Conservation (phyloP, 2,113 vertebrate species). For the Pyxicephalus adspersus region DNA sequence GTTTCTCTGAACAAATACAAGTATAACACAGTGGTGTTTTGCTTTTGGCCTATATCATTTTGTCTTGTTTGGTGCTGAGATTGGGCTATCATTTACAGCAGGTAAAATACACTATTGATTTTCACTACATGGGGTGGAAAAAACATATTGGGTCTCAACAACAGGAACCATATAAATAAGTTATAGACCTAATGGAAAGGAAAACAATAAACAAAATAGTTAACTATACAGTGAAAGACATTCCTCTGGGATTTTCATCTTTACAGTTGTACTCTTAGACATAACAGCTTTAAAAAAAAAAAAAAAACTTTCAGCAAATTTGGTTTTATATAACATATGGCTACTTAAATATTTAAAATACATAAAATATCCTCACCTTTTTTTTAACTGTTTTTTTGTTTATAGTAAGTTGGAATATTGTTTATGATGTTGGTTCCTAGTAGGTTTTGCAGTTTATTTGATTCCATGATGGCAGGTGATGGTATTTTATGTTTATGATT, state of each 20-base stretch:
- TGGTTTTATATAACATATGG: no score
- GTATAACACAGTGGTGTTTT: slow-evolving; percentile 36
- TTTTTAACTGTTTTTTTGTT: no score
- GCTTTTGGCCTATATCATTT: slow-evolving; percentile 50
- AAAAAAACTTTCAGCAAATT: no score
- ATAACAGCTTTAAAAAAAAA: background rate
- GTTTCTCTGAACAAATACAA: slow-evolving; percentile 45
- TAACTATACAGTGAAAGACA: background rate
- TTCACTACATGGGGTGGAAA: slow-evolving; percentile 41
- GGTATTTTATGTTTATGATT: no score
- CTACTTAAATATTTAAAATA: no score
- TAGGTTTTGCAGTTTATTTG: no score
- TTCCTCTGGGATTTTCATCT: background rate
- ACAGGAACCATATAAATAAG: slow-evolving; percentile 36
- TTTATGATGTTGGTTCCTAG: no score
- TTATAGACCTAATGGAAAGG: slow-evolving; percentile 27
- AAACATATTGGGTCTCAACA: slow-evolving; percentile 38
- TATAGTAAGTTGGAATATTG: no score
- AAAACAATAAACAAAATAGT: background rate
- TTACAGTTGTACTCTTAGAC: background rate
- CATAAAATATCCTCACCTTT: no score
- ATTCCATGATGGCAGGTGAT: no score
- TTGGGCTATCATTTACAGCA: slow-evolving; percentile 53
- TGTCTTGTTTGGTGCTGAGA: slow-evolving; percentile 43
- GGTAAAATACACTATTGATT: slow-evolving; percentile 50